Evolutionary conservation across 2,797 vertebrate genomes (phyloP), one percentile per base, ranked within the genome.

Genomic region (Pempheris klunzingeri): DNA sequence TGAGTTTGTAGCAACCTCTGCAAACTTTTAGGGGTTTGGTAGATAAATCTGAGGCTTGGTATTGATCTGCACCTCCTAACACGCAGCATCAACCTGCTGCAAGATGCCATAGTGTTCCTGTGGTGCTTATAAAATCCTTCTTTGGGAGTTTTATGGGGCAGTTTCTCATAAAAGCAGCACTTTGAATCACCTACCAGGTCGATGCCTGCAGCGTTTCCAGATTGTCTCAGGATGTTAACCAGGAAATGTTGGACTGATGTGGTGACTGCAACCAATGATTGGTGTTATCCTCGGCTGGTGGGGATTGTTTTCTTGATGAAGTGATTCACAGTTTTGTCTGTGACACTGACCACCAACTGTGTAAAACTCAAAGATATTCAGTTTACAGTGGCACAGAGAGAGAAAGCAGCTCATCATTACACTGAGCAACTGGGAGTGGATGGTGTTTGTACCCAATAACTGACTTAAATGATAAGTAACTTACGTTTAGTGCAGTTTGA

Each of bases 1-100:
- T 0, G 52, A 76, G 62, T 64, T 74, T 52, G 57, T 4, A 36
- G 41, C 50, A 66, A 52, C 52, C 28, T 30, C 43, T 76, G 32
- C 47, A 72, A 88, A 90, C 60, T 81, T 83, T 72, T n/a, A n/a
- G n/a, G n/a, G n/a, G 46, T 7, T 64, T 7, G 46, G 13, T 7
- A 17, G 26, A 10, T 39, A 11, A 2, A 28, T 24, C 11, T 10
- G 38, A 53, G 52, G 32, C 4, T 26, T 41, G 8, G 7, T 28
- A 8, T 34, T 15, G 11, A 68, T 72, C 10, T 4, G 3, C 14
- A 11, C 18, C 17, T 24, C 10, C 32, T 18, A 24, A 63, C 12
- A 1, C 9, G 1, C 39, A 60, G 1, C 3, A 58, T 63, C 10
- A 18, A 22, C 30, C n/a, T 53, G 34, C 5, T 59, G 53, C 22